Percentiles rank a stretch among this genome's conserved stretches.
These are phyloP conservation scores for Typhlichthys eigenmanni DNA, from an alignment of 2,797 vertebrate species.

Conservation along the genomic window DNA sequence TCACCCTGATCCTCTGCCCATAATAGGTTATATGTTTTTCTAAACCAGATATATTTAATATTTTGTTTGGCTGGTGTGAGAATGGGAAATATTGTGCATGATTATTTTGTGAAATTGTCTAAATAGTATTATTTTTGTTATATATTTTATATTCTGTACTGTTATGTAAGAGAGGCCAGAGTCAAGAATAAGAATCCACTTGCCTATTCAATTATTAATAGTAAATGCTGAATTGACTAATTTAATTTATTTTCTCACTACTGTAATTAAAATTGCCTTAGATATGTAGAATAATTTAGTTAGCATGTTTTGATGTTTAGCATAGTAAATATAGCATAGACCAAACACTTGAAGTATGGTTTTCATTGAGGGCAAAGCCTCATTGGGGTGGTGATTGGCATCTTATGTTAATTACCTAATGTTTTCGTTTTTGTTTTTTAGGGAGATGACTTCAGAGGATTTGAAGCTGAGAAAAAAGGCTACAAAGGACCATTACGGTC, in stretches of 20 bases:
- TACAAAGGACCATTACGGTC: constrained; percentile 71
- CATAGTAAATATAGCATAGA: too few species aligned
- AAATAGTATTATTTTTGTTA: background rate
- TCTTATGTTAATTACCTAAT: constrained; percentile 28
- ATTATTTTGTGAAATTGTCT: constrained; percentile 8
- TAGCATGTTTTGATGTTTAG: too few species aligned
- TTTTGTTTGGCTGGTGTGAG: constrained; percentile 23
- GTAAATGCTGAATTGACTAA: too few species aligned
- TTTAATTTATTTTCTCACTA: too few species aligned
- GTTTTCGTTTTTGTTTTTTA: constrained; percentile 60
- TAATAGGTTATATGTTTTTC: background rate
- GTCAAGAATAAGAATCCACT: too few species aligned
- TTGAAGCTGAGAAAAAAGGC: constrained; percentile 81
- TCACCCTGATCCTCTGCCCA: background rate
- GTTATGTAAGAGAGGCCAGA: too few species aligned
- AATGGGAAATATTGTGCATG: constrained; percentile 1
- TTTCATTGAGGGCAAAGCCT: constrained; percentile 10
- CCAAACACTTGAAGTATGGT: background rate
- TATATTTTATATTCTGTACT: background rate
- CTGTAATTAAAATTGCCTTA: too few species aligned
- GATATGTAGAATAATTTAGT: too few species aligned
- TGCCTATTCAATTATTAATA: too few species aligned
- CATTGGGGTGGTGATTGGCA: background rate
- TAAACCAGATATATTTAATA: constrained; percentile 2
- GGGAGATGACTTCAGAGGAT: constrained; percentile 87